A percentile compares a stretch with the other conserved stretches of the same genome.
Evolutionary conservation across 2,888 invertebrate genomes (phyloP).

Genomic region (Gastrophysa polygoni): DNA sequence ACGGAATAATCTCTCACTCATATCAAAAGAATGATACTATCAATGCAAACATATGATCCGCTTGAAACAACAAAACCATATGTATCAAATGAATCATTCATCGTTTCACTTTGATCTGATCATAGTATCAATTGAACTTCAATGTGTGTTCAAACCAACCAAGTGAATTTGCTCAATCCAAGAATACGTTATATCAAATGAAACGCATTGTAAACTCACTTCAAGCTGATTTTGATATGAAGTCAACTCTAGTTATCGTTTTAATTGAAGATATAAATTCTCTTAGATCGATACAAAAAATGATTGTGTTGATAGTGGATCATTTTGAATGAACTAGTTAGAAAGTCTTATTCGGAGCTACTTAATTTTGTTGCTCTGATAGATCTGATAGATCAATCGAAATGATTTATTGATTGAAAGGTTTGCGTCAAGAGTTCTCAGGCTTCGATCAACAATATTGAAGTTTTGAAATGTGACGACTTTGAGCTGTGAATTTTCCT

Average conservation of each 20-base stretch:
- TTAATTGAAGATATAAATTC: neutral
- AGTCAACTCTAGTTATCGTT: conserved; percentile 1
- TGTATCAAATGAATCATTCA: no score
- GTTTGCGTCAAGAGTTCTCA: neutral
- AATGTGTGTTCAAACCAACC: neutral
- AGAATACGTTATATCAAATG: neutral
- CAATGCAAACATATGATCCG: neutral
- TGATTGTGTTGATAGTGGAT: conserved; percentile 2
- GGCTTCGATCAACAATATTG: conserved; percentile 3
- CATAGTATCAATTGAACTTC: neutral
- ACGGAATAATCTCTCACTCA: no score
- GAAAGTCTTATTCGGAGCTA: neutral
- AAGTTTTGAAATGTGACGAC: neutral
- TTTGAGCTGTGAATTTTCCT: no score
- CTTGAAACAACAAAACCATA: neutral
- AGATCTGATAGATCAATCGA: neutral
- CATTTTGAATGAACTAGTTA: neutral
- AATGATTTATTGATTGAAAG: neutral
- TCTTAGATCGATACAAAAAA: neutral
- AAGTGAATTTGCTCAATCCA: conserved; percentile 4
- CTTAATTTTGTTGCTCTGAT: conserved; percentile 1
- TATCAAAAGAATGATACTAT: no score
- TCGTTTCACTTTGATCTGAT: neutral
- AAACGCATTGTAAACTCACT: neutral
- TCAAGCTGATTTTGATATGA: conserved; percentile 1